These are phyloP conservation scores for Craseonycteris thonglongyai DNA, from an alignment of 2,113 vertebrate genomes.

Conservation along the genomic window DNA sequence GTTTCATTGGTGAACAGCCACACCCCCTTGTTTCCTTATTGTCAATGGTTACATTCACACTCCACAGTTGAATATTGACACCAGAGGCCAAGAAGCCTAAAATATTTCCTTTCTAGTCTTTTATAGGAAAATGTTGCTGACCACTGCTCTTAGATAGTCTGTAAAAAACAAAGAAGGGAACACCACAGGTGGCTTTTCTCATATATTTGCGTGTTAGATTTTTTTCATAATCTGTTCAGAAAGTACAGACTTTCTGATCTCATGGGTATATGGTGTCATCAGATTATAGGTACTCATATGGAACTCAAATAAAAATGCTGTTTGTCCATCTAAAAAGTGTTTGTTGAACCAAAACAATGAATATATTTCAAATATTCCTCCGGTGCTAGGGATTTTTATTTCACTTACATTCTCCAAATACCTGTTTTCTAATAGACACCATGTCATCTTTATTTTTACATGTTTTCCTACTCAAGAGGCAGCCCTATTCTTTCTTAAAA, in stretches of 20 bases:
- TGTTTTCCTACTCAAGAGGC: not conserved
- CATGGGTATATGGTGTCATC: not conserved
- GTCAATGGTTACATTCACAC: not conserved
- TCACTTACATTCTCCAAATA: not conserved
- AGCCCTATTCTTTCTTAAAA: not conserved
- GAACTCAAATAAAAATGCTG: not conserved
- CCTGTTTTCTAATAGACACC: not conserved
- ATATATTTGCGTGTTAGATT: not conserved
- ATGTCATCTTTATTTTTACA: not conserved
- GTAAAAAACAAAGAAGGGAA: not conserved
- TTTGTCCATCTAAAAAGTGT: not conserved
- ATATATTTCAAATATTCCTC: not conserved
- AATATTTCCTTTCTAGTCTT: not conserved
- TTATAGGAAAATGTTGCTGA: not conserved
- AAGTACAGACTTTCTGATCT: not conserved
- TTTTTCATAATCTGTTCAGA: not conserved
- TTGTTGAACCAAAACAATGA: not conserved
- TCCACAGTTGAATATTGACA: not conserved
- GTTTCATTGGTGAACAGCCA: not conserved
- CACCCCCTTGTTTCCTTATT: not conserved
- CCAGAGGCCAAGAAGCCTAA: not conserved
- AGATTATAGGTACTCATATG: not conserved
- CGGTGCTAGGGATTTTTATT: not conserved
- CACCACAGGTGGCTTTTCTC: not conserved
- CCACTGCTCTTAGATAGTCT: not conserved